Base-by-base conservation (phyloP, 2,797 vertebrate species). In the Acropternis orthonyx region DNA sequence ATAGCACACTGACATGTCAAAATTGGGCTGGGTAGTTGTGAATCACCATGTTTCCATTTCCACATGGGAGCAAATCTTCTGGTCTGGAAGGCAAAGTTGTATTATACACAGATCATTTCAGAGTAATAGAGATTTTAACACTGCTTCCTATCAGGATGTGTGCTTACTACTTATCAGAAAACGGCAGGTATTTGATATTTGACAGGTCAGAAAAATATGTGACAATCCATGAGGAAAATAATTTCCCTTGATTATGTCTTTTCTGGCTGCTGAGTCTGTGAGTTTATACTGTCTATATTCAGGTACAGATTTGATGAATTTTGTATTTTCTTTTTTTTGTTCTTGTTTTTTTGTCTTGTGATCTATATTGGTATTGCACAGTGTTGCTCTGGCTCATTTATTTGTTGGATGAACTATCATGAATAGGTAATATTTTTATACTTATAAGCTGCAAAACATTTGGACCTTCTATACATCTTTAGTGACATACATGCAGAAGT, bases 131-230 rank as follows among this genome's bases (percentile, higher is more conserved):
- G 68, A 84, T 94, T 92, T 93, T 93, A 92, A 66, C 71, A 86
- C 72, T 3, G 0, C 22, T 86, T 55, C 21, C 39, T 94, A 69
- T 91, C 91, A 43, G 66, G 59, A 69, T 48, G 16, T 0, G 0
- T 77, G 39, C 83, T 89, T 8, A 1, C 39, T 77, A 36, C 84
- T 96, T 95, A 95, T 37, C 81, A 85, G 95, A 93, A 91, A 95
- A 76, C 44, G 87, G 58, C 88, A 93, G 72, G 88, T 85, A 89
- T 93, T 92, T 95, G 88, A 73, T 90, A 66, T 81, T 92, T 95
- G 91, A 71, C 76, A 79, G 85, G 89, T 86, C 59, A 94, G 71
- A 86, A 84, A 89, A 90, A 95, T 63, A 32, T 85, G 21, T 75
- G 69, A 86, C 66, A 67, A 86, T 88, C 55, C 82, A 79, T 41